Percentiles rank a stretch among this genome's conserved stretches.
Evolutionary conservation across 1,140 invertebrate genomes (phyloP).

Genomic region (Aphaenogaster floridana): DNA sequence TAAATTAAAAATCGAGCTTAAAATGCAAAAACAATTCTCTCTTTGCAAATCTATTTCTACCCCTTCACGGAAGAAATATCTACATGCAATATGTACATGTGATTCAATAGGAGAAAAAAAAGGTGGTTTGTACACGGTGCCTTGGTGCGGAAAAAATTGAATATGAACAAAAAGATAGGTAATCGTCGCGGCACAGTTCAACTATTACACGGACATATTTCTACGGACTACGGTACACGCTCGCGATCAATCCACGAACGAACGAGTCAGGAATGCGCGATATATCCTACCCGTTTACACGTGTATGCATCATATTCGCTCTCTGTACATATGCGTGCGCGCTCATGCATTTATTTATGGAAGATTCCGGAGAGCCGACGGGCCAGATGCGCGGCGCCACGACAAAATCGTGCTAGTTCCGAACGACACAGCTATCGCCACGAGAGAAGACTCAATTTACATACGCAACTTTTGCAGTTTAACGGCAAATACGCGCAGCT

Average conservation of each 20-base stretch:
- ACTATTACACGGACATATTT: neutral
- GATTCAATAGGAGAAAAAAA: conserved; percentile 19
- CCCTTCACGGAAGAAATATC: conserved; percentile 6
- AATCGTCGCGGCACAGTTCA: conserved; percentile 7
- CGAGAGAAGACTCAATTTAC: conserved; percentile 77
- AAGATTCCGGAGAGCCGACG: conserved; percentile 62
- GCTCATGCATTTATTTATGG: conserved; percentile 82
- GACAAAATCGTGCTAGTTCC: conserved; percentile 77
- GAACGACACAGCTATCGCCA: conserved; percentile 73
- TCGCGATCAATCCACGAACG: conserved; percentile 60
- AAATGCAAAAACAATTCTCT: neutral
- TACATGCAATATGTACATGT: too few relatives aligned
- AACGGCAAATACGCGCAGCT: conserved; percentile 70
- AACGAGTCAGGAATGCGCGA: conserved; percentile 57
- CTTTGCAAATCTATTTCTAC: neutral
- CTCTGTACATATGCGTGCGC: conserved; percentile 28
- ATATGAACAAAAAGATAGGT: conserved; percentile 5
- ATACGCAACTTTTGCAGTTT: conserved; percentile 83
- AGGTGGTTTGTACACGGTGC: neutral
- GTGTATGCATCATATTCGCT: conserved; percentile 37
- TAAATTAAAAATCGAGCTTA: neutral
- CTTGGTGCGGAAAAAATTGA: conserved; percentile 17
- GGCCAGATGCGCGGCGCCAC: conserved; percentile 66
- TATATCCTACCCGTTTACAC: conserved; percentile 38
- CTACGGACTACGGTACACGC: neutral